Conservation (phyloP, 2,888 invertebrate species). For the Clunio marinus region DNA sequence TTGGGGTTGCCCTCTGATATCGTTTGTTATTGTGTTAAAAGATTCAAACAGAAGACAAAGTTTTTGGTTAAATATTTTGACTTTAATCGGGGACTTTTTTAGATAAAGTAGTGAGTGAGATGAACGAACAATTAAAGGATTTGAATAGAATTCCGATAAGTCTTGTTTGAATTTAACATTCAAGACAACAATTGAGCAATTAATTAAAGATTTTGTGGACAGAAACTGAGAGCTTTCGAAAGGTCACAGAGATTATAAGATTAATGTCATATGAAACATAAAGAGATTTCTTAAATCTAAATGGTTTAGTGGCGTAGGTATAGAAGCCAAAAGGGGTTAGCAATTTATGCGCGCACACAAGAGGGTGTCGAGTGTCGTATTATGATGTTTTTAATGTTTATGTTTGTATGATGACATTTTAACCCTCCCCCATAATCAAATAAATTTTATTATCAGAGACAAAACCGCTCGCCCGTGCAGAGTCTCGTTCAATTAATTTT, state of each 20-base stretch:
- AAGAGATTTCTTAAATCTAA: background rate
- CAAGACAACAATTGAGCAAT: constrained; percentile 18
- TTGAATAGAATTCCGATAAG: background rate
- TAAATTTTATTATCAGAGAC: constrained; percentile 29
- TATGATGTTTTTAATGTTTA: constrained; percentile 24
- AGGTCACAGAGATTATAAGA: constrained; percentile 28
- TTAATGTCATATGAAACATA: constrained; percentile 26
- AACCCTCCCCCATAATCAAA: constrained; percentile 24
- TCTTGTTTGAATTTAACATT: too few relatives aligned
- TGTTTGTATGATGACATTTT: constrained; percentile 28
- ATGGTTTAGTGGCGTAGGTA: constrained; percentile 13
- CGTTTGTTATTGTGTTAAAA: background rate
- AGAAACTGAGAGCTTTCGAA: background rate
- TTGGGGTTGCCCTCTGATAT: background rate
- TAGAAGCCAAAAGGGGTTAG: constrained; percentile 21
- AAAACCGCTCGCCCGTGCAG: background rate
- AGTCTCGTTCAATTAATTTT: constrained; percentile 27
- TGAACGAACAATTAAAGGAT: background rate
- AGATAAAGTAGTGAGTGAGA: background rate
- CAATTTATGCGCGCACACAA: constrained; percentile 23
- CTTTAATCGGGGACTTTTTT: background rate
- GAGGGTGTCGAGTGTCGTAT: constrained; percentile 13
- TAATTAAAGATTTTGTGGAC: constrained; percentile 10
- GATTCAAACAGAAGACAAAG: constrained; percentile 7
- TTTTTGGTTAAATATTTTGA: background rate